phyloP scores from a whole-genome alignment of 2,888 invertebrate species.

The Parnassius orleans region DNA sequence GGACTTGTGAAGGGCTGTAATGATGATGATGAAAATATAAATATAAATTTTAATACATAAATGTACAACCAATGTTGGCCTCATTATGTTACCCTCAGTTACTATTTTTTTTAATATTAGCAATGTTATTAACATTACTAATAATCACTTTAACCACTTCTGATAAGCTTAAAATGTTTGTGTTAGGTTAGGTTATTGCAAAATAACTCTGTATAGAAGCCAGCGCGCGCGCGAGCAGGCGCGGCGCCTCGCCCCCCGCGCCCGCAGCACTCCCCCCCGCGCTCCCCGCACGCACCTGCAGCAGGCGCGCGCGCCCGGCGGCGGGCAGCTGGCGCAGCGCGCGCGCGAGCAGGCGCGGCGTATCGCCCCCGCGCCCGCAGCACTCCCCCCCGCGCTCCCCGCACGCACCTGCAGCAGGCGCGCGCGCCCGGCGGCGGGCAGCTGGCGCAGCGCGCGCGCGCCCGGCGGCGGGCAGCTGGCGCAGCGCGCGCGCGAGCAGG shows the following conservation, averaged over 20 bases:
- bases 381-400: constrained; percentile 77
- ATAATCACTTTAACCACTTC: too few species aligned
- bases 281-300: constrained; percentile 43
- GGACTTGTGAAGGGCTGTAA: too few species aligned
- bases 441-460: constrained; percentile 82
- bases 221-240: constrained; percentile 84
- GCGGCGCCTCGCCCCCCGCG: constrained; percentile 42
- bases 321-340: constrained; percentile 81
- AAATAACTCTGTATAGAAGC: too few species aligned
- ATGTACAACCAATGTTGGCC: too few species aligned
- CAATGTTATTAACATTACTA: too few species aligned
- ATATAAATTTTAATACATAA: too few species aligned
- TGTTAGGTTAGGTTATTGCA: too few species aligned
- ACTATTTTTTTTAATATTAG: too few species aligned
- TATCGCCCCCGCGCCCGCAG: constrained; percentile 85
- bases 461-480: constrained; percentile 63
- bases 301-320: constrained; percentile 40
- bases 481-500: constrained; percentile 88
- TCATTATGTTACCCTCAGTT: too few species aligned
- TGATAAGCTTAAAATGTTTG: too few species aligned
- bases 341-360: constrained; percentile 91
- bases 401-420: not conserved
- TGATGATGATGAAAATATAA: too few species aligned
- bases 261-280: constrained; percentile 62
- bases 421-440: constrained; percentile 26